A percentile compares a stretch with the other conserved stretches of the same genome.
These are phyloP conservation scores for Hypselothyrea guttata DNA, from an alignment of 2,888 invertebrate species.

Conservation along the genomic window DNA sequence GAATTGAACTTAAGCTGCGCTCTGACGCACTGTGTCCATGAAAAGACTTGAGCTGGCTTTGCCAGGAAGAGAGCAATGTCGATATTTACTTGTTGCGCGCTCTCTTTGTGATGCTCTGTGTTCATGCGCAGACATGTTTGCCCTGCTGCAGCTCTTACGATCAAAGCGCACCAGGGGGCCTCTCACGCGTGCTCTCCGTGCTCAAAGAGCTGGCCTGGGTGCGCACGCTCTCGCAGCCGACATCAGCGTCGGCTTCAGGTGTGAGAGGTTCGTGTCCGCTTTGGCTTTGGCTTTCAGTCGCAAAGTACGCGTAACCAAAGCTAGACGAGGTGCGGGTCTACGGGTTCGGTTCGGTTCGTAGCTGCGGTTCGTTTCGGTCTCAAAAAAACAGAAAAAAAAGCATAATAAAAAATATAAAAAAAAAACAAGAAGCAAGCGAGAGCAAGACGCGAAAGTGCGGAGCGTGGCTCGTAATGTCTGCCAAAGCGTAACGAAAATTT, in stretches of 20 bases:
- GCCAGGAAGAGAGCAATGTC: too few species aligned
- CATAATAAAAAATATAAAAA: too few species aligned
- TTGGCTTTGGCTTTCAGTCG: conserved; percentile 54
- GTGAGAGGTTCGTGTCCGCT: conserved; percentile 32
- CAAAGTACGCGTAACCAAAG: conserved; percentile 69
- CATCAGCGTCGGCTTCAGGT: conserved; percentile 23
- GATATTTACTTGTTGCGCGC: too few species aligned
- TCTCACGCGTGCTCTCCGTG: conserved; percentile 10
- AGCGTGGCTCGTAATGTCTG: conserved; percentile 77
- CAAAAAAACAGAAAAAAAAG: conserved; percentile 29
- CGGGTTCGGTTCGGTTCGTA: conserved; percentile 29
- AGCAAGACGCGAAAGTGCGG: conserved; percentile 53
- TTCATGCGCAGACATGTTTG: too few species aligned
- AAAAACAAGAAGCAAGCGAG: conserved; percentile 32
- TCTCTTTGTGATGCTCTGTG: too few species aligned
- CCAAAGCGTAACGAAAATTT: conserved; percentile 73
- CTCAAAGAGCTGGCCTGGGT: conserved; percentile 36
- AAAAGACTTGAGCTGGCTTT: too few species aligned
- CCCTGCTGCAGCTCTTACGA: not conserved
- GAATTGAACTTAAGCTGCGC: too few species aligned
- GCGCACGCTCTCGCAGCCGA: conserved; percentile 29
- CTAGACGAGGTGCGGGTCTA: conserved; percentile 53
- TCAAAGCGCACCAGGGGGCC: not conserved
- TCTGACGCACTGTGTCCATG: too few species aligned
- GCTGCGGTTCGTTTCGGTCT: conserved; percentile 59